These are phyloP conservation scores for Apamea anceps DNA, from an alignment of 2,888 invertebrate species.

Conservation along the genomic window DNA sequence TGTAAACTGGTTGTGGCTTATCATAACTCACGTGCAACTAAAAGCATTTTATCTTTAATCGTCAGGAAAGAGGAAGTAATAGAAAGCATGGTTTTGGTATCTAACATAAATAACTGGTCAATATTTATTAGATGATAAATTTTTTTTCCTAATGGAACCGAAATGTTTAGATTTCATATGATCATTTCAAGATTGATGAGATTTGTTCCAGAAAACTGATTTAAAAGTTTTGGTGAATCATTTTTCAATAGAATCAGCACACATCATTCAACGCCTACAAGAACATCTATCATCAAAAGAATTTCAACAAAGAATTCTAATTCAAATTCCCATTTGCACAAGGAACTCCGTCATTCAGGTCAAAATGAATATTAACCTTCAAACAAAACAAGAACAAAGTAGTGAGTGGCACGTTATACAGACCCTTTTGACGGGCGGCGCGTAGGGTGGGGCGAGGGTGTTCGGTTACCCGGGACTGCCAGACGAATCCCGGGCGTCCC, in stretches of 20 bases:
- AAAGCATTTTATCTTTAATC: slow-evolving; percentile 36
- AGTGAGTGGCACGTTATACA: slow-evolving; percentile 84
- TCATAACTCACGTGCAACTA: slow-evolving; percentile 30
- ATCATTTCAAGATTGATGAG: slow-evolving; percentile 21
- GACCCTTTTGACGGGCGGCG: slow-evolving; percentile 79
- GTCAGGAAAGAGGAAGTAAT: slow-evolving; percentile 27
- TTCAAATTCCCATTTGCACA: slow-evolving; percentile 54
- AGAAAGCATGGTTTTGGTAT: slow-evolving; percentile 4
- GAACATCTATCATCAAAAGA: slow-evolving; percentile 44
- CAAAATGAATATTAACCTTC: slow-evolving; percentile 89
- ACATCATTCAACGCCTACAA: slow-evolving; percentile 51
- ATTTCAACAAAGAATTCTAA: slow-evolving; percentile 53
- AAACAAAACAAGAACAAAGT: slow-evolving; percentile 89
- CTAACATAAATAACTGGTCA: neutral
- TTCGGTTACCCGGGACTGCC: slow-evolving; percentile 82
- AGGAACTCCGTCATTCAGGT: slow-evolving; percentile 76
- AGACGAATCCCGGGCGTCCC: slow-evolving; percentile 88
- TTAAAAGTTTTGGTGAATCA: slow-evolving; percentile 16
- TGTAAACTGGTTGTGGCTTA: slow-evolving; percentile 33
- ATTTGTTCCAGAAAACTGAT: slow-evolving; percentile 8
- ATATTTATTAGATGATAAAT: slow-evolving; percentile 14
- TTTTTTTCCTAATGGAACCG: neutral
- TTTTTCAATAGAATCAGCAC: slow-evolving; percentile 35
- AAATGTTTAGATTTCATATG: slow-evolving; percentile 11
- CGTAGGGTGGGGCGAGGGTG: slow-evolving; percentile 72